Conservation (phyloP, 2,113 vertebrate species). For the Orycteropus afer region DNA sequence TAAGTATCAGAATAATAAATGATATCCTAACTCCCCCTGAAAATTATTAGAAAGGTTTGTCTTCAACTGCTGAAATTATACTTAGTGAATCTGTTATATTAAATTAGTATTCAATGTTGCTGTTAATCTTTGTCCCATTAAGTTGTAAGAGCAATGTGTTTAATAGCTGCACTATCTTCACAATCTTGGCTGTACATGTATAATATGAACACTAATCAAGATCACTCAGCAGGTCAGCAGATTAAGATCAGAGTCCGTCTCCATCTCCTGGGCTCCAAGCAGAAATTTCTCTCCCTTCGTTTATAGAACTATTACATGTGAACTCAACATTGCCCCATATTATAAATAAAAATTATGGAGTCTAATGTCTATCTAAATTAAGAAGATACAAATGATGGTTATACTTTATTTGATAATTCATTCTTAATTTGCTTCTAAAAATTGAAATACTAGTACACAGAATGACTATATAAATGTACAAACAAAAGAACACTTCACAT, state of each 20-base stretch:
- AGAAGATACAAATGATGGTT: not conserved
- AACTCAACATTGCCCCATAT: not conserved
- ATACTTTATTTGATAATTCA: not conserved
- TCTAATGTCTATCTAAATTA: constrained; percentile 27
- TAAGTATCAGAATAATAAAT: constrained; percentile 77
- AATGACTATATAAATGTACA: constrained; percentile 10
- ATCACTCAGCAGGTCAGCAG: constrained; percentile 78
- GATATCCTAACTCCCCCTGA: constrained; percentile 3
- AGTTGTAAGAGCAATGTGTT: constrained; percentile 67
- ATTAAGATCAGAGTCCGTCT: constrained; percentile 71
- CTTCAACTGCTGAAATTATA: constrained; percentile 72
- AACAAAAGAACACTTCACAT: not conserved
- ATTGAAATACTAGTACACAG: constrained; percentile 7
- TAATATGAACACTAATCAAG: constrained; percentile 75
- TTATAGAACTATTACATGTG: not conserved
- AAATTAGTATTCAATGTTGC: constrained; percentile 64
- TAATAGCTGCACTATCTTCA: constrained; percentile 61
- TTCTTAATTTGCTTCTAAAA: constrained; percentile 51
- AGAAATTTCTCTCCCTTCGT: constrained; percentile 41
- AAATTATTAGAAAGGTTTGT: constrained; percentile 73
- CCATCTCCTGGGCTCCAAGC: constrained; percentile 20
- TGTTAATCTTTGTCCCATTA: constrained; percentile 79
- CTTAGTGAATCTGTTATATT: constrained; percentile 69
- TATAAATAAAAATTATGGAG: not conserved
- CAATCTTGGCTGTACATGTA: constrained; percentile 62